Percentiles rank a stretch among this genome's conserved stretches.
phyloP scores from a whole-genome alignment of 2,113 vertebrate species.

The Caracal caracal region DNA sequence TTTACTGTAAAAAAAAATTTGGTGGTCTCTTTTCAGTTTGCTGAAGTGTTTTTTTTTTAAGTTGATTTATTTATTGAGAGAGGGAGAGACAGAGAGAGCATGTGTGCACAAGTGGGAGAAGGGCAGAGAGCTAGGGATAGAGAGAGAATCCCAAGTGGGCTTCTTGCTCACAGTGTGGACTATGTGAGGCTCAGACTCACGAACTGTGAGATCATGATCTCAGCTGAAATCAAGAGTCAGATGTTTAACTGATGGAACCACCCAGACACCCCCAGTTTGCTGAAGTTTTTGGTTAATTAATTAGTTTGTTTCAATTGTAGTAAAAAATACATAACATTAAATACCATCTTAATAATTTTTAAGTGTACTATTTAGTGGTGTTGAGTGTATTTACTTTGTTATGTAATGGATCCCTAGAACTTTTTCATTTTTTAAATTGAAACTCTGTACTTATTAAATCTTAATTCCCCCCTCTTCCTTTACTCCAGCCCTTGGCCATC shows the following conservation, averaged over 20 bases:
- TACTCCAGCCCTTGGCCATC: neutral
- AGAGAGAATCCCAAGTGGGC: too few species aligned
- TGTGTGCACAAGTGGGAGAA: too few species aligned
- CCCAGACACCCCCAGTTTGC: neutral
- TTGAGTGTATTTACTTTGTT: neutral
- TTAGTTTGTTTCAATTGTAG: neutral
- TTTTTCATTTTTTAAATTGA: neutral
- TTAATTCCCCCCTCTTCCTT: neutral
- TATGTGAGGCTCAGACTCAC: too few species aligned
- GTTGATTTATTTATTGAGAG: too few species aligned
- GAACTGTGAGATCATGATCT: too few species aligned
- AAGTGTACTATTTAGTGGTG: neutral
- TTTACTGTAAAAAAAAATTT: neutral
- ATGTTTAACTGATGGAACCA: too few species aligned
- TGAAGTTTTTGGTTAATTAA: neutral
- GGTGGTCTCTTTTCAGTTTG: neutral
- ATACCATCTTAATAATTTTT: neutral
- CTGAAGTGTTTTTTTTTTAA: neutral
- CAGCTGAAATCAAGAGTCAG: too few species aligned
- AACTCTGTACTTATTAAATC: neutral
- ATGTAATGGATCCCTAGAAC: neutral
- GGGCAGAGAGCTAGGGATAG: too few species aligned
- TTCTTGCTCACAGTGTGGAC: too few species aligned
- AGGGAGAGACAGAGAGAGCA: too few species aligned
- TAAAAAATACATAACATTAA: neutral